These are phyloP conservation scores for Caprella mutica DNA, from an alignment of 2,888 invertebrate species.

Conservation along the genomic window DNA sequence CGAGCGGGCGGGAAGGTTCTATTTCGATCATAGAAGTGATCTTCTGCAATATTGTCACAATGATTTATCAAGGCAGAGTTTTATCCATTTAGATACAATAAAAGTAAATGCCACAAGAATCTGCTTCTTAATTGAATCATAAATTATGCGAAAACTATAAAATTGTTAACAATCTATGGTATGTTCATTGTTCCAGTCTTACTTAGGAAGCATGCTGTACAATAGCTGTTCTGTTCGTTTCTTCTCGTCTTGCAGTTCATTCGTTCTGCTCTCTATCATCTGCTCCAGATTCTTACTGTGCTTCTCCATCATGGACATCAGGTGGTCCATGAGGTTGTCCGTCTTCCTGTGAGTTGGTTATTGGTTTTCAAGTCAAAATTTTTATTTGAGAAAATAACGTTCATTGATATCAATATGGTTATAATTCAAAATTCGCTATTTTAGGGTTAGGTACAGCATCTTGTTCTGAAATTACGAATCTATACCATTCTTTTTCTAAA, in stretches of 20 bases:
- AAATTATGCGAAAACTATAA: no score
- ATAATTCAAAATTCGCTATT: no score
- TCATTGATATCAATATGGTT: neutral
- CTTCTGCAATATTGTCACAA: no score
- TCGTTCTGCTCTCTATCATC: slow-evolving; percentile 83
- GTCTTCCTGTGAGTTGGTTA: slow-evolving; percentile 18
- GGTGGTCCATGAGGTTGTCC: slow-evolving; percentile 43
- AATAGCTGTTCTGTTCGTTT: slow-evolving; percentile 84
- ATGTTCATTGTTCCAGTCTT: no score
- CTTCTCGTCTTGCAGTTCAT: slow-evolving; percentile 86
- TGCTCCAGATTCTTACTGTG: slow-evolving; percentile 91
- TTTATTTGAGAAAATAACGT: neutral
- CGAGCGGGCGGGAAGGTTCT: no score
- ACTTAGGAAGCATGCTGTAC: slow-evolving; percentile 72
- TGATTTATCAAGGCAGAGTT: no score
- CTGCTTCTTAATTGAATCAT: no score
- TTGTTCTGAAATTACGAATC: neutral
- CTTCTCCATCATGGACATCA: slow-evolving; percentile 96
- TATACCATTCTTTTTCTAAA: neutral
- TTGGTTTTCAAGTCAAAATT: neutral
- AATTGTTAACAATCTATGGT: no score
- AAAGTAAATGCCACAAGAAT: no score
- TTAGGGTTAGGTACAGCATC: no score
- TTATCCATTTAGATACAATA: no score
- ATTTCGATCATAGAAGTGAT: no score